Conservation (phyloP, 2,113 vertebrate genomes). For the Corythornis vintsioides region DNA sequence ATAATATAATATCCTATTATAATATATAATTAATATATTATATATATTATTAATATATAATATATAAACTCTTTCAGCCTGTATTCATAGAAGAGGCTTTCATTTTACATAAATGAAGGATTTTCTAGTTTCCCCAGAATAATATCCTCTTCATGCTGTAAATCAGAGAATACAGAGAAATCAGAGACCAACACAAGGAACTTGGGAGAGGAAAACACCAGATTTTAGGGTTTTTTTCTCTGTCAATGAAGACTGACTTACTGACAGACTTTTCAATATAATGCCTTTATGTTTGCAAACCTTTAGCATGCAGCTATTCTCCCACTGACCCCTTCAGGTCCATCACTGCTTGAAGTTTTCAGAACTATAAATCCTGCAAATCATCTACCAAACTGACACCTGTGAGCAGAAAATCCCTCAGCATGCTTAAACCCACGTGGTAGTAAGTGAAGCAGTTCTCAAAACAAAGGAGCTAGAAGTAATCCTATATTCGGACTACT, state of each 20-base stretch:
- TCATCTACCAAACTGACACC: not conserved
- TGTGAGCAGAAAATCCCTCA: not conserved
- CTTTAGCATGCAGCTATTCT: not conserved
- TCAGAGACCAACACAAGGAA: not conserved
- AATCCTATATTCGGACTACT: conserved; percentile 2
- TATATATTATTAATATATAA: too few relatives aligned
- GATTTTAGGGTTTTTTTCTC: not conserved
- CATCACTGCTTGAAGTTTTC: not conserved
- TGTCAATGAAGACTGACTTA: not conserved
- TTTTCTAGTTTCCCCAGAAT: not conserved
- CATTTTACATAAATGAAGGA: not conserved
- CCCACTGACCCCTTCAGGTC: not conserved
- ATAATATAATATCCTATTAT: too few relatives aligned
- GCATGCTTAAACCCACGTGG: not conserved
- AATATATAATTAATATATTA: too few relatives aligned
- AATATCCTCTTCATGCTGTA: not conserved
- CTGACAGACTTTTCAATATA: not conserved
- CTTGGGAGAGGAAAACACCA: not conserved
- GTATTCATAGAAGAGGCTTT: not conserved
- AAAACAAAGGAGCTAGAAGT: not conserved
- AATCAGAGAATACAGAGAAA: not conserved
- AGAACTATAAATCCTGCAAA: not conserved
- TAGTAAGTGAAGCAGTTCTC: not conserved
- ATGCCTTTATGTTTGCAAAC: not conserved
- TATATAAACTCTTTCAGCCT: not conserved